Base-by-base conservation (phyloP, 1,140 invertebrate species). In the Drosophila virilis region DNA sequence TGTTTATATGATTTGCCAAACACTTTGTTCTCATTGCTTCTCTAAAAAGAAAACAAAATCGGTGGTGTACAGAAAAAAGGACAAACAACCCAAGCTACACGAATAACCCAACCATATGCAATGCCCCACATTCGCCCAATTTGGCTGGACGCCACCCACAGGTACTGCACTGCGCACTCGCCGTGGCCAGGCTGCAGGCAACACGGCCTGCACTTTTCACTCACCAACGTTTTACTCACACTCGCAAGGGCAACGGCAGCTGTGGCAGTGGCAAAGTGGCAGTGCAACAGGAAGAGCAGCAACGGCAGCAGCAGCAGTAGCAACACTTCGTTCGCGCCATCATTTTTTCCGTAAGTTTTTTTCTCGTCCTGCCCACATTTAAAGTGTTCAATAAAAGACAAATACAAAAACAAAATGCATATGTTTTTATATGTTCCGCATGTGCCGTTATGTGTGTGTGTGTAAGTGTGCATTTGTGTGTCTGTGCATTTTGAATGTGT, bases 51-150 rank as follows among this genome's bases (percentile, higher is more conserved):
- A 48, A 37, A 37, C 13, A 45, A 59, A 67, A 51, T 72, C 59
- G 45, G 22, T 59, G 61, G 61, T 77, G 50, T 79, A 80, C 77
- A 68, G 55, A 64, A 85, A 72, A 65, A 85, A 55, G 66, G 40
- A 45, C 33, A 42, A 67, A 33, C 48, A 50, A 66, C 67, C 68
- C 46, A 33, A 45, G 6, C 28, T 7, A 48, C 15, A 8, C 15
- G 9, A 28, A 45, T 13, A 33, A 40, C 6, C n/a, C 32, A 57
- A 22, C 43, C 17, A 32, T 35, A 17, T n/a, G 9, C 42, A 33
- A 15, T 37, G 50, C n/a, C 42, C 60, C 40, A 37, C 33, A 40
- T n/a, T 13, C 28, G 32, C 51, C 33, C 13, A 33, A 28, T 35
- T 13, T 42, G 10, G 46, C 70, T 73, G 37, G 54, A 38, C 32